These are phyloP conservation scores for Pseudomyrmex cubaensis DNA, from an alignment of 1,140 invertebrate genomes.

Conservation along the genomic window DNA sequence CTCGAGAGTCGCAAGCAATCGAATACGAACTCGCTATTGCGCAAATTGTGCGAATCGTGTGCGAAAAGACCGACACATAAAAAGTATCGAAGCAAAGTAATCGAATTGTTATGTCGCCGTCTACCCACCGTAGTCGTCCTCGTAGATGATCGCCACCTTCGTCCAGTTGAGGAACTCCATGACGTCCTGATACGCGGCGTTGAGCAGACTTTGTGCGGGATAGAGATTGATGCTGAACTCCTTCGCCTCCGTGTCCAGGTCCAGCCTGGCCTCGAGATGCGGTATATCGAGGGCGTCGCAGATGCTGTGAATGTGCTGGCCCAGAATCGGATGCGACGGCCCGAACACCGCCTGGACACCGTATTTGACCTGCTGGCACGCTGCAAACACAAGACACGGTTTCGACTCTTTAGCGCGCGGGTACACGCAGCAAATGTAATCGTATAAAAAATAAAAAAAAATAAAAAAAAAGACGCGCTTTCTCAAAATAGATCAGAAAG, in stretches of 20 bases:
- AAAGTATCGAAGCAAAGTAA: background rate
- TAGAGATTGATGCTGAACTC: conserved; percentile 90
- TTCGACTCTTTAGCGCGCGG: background rate
- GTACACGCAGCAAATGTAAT: too few species aligned
- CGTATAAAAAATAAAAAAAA: too few species aligned
- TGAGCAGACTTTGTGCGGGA: conserved; percentile 88
- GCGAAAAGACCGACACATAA: too few species aligned
- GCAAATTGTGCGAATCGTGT: too few species aligned
- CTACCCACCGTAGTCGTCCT: conserved; percentile 89
- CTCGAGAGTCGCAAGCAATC: too few species aligned
- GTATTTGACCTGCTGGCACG: conserved; percentile 88
- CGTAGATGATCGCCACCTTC: conserved; percentile 90
- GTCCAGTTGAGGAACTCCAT: conserved; percentile 91
- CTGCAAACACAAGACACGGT: conserved; percentile 80
- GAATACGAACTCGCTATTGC: too few species aligned
- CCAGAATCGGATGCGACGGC: conserved; percentile 87
- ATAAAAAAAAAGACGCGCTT: too few species aligned
- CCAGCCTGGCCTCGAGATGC: conserved; percentile 88
- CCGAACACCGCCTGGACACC: conserved; percentile 89
- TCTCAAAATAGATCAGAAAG: too few species aligned
- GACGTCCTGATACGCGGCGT: conserved; percentile 88
- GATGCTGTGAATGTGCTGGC: conserved; percentile 89
- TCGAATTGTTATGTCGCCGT: background rate
- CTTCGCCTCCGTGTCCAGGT: conserved; percentile 85
- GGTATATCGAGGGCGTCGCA: conserved; percentile 90